A percentile compares a stretch with the other conserved stretches of the same genome.
phyloP scores from a whole-genome alignment of 2,888 invertebrate species.

The Hypomecis atomaria region DNA sequence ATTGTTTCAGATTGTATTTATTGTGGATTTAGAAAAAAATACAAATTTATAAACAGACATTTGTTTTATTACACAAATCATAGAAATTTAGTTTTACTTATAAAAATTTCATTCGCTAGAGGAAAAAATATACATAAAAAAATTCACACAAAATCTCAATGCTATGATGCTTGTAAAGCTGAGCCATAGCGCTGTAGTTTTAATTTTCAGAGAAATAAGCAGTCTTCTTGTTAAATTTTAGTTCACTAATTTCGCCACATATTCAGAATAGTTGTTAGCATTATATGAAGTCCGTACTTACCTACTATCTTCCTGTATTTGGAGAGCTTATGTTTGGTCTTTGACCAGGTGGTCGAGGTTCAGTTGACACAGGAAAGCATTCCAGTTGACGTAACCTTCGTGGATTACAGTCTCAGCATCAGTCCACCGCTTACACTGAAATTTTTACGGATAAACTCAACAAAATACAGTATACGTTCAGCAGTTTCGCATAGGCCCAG shows the following conservation, averaged over 20 bases:
- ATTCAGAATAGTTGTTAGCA: background rate
- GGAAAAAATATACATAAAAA: background rate
- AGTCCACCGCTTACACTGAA: constrained; percentile 72
- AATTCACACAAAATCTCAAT: no score
- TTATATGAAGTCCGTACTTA: background rate
- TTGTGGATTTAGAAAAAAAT: constrained; percentile 60
- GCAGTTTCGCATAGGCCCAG: no score
- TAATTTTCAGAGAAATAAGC: no score
- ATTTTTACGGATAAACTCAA: background rate
- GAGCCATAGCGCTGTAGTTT: no score
- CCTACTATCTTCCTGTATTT: background rate
- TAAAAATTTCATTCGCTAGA: background rate
- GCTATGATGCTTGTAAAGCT: no score
- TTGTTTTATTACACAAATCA: constrained; percentile 32
- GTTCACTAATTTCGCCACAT: background rate
- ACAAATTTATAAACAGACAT: constrained; percentile 41
- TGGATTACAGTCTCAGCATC: constrained; percentile 65
- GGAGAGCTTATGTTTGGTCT: constrained; percentile 55
- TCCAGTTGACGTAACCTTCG: constrained; percentile 78
- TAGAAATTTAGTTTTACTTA: constrained; percentile 6
- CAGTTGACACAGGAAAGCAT: constrained; percentile 75
- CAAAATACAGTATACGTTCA: no score
- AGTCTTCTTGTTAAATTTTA: background rate
- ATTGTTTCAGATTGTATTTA: constrained; percentile 60
- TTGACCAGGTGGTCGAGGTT: constrained; percentile 78